Conservation (phyloP, 2,888 invertebrate species). For the Callyntrura guangdongensis region DNA sequence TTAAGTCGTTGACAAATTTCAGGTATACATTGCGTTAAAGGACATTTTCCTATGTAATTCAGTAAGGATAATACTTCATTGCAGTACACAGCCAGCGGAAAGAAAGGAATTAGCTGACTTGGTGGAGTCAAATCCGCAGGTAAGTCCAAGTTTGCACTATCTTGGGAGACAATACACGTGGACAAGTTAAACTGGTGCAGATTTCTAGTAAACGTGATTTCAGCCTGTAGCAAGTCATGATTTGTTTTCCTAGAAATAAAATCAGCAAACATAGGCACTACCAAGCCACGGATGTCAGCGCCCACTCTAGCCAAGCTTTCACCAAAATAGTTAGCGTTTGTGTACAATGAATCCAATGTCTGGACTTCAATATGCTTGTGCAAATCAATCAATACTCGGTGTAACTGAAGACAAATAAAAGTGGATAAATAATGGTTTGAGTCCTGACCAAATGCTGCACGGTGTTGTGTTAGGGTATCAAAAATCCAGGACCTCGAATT, state of each 20-base stretch:
- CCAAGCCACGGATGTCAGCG: slow-evolving; percentile 82
- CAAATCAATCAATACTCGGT: slow-evolving; percentile 79
- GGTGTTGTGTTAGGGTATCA: slow-evolving; percentile 83
- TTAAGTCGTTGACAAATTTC: slow-evolving; percentile 79
- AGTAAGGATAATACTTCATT: slow-evolving; percentile 82
- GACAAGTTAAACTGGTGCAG: slow-evolving; percentile 82
- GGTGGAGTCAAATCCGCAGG: slow-evolving; percentile 81
- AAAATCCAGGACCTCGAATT: slow-evolving; percentile 83
- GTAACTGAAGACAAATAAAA: slow-evolving; percentile 83
- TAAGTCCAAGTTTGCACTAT: slow-evolving; percentile 80
- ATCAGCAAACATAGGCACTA: slow-evolving; percentile 81
- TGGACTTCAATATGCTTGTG: slow-evolving; percentile 83
- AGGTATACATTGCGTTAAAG: slow-evolving; percentile 78
- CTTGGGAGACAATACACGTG: slow-evolving; percentile 71
- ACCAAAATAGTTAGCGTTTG: slow-evolving; percentile 83
- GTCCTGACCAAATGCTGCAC: slow-evolving; percentile 84
- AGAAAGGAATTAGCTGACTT: slow-evolving; percentile 79
- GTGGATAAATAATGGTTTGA: slow-evolving; percentile 83
- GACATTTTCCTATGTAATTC: slow-evolving; percentile 83
- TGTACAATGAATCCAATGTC: slow-evolving; percentile 81
- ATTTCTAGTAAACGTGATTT: slow-evolving; percentile 82
- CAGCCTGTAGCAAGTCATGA: slow-evolving; percentile 82
- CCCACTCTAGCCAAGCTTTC: slow-evolving; percentile 84
- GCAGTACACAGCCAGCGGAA: slow-evolving; percentile 82
- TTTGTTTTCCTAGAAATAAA: slow-evolving; percentile 80